A percentile compares a stretch with the other conserved stretches of the same genome.
Conservation (phyloP, 2,888 invertebrate genomes). For the Tenthredo distinguenda region DNA sequence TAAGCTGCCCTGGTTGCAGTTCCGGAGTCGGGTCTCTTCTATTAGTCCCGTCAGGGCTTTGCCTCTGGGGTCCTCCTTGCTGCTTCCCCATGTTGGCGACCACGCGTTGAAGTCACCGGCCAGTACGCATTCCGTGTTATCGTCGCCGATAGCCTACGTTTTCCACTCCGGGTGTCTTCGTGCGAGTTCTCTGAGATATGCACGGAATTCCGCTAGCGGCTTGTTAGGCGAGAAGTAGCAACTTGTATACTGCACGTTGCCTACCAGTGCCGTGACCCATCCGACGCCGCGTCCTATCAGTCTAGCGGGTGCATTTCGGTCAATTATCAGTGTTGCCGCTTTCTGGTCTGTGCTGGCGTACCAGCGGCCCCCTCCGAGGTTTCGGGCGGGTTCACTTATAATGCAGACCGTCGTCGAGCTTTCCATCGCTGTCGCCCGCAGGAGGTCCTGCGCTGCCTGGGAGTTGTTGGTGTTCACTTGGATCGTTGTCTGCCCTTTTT, state of each 20-base stretch:
- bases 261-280: not conserved
- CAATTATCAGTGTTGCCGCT: not conserved
- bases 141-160: not conserved
- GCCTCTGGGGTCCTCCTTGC: not conserved
- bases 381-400: not conserved
- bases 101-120: conserved; percentile 6
- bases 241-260: not conserved
- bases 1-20: not conserved
- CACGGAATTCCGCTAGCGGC: not conserved
- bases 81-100: not conserved
- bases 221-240: not conserved
- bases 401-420: not conserved
- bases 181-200: not conserved
- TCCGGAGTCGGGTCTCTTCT: not conserved
- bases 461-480: not conserved
- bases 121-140: not conserved
- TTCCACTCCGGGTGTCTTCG: not conserved
- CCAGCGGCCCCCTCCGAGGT: not conserved
- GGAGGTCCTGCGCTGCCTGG: not conserved
- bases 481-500: not conserved
- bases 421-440: not conserved
- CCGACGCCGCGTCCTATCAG: not conserved
- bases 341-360: not conserved
- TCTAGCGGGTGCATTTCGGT: not conserved
- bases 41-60: not conserved